Evolutionary conservation across 2,113 vertebrate genomes (phyloP).

Genomic region (Cynocephalus volans): DNA sequence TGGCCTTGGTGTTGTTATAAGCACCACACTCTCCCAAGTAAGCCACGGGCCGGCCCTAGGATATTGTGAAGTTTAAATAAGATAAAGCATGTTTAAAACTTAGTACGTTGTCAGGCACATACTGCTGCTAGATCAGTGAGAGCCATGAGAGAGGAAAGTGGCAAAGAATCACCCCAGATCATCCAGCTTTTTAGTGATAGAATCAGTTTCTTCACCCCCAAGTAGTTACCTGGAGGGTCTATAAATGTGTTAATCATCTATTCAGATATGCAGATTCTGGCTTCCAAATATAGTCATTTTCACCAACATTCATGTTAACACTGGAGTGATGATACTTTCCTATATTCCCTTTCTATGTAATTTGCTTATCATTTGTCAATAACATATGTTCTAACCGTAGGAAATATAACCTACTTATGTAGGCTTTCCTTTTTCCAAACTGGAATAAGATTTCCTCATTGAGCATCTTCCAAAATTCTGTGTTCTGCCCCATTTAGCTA

Average conservation of each 20-base stretch:
- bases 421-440: background rate
- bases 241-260: background rate
- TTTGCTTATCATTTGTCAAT: constrained; percentile 20
- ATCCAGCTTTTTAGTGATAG: background rate
- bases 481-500: background rate
- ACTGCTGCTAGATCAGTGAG: background rate
- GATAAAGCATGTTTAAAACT: background rate
- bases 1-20: too few relatives aligned
- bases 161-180: background rate
- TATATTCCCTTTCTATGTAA: background rate
- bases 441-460: background rate
- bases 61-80: constrained; percentile 6
- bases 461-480: constrained; percentile 26
- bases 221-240: background rate
- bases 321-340: background rate
- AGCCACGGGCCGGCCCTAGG: background rate
- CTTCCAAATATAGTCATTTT: background rate
- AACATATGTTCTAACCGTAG: background rate
- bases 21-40: too few relatives aligned
- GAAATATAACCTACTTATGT: background rate
- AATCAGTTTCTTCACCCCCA: background rate
- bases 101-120: background rate
- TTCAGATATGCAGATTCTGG: background rate
- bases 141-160: background rate
- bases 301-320: background rate